These are phyloP conservation scores for Callipepla squamata DNA, from an alignment of 2,113 vertebrate species.

Conservation along the genomic window DNA sequence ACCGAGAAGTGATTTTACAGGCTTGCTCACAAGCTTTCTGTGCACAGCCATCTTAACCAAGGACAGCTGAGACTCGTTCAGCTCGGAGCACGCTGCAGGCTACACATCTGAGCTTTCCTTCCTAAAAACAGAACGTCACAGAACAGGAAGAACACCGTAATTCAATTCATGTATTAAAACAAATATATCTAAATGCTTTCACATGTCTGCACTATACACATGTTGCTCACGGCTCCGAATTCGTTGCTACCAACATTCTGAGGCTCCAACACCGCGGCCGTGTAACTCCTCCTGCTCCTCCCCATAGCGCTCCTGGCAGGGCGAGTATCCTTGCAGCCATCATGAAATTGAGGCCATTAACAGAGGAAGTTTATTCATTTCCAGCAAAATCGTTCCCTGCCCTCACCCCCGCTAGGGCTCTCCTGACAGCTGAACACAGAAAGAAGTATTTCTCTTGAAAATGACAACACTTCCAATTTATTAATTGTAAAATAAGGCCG, in stretches of 20 bases:
- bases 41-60: not conserved
- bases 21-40: not conserved
- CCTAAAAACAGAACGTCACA: not conserved
- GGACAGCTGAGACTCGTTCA: not conserved
- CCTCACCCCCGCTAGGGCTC: not conserved
- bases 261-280: not conserved
- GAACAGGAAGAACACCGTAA: not conserved
- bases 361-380: not conserved
- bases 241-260: not conserved
- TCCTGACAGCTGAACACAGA: not conserved
- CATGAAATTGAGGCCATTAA: not conserved
- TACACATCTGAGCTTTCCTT: not conserved
- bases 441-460: not conserved
- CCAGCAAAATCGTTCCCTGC: not conserved
- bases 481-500: not conserved
- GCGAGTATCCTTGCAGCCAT: not conserved
- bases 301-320: not conserved
- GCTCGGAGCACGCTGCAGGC: not conserved
- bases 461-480: not conserved
- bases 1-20: not conserved
- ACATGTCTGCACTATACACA: not conserved
- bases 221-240: not conserved
- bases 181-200: not conserved
- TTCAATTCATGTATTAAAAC: not conserved
- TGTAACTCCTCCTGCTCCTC: not conserved